Conservation (phyloP, 2,797 vertebrate genomes). For the Halcyon chelicuti region DNA sequence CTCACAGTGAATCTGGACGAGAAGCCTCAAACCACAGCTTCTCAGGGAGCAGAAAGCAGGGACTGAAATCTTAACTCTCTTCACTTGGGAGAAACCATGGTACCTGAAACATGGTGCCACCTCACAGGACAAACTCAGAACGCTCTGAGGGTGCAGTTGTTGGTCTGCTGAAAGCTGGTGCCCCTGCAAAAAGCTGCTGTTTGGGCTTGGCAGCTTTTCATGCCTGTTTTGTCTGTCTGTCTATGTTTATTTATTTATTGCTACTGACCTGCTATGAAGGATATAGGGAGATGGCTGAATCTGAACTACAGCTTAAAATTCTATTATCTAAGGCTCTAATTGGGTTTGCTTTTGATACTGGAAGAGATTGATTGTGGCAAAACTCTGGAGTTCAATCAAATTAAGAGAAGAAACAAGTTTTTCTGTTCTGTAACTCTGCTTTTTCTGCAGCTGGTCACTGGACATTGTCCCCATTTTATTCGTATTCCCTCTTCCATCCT, state of each 20-base stretch:
- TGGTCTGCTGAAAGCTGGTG: background rate
- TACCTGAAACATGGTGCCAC: background rate
- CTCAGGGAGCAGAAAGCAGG: background rate
- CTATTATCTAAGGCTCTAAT: constrained; percentile 1
- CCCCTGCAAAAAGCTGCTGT: background rate
- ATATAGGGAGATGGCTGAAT: background rate
- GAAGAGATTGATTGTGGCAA: background rate
- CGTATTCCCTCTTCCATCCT: background rate
- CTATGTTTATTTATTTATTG: background rate
- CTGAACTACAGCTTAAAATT: background rate
- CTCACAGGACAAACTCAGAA: background rate
- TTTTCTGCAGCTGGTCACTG: background rate
- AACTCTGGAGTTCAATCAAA: background rate
- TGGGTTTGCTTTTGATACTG: constrained; percentile 19
- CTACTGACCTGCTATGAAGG: background rate
- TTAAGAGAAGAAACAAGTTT: background rate
- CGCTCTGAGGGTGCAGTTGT: accelerated
- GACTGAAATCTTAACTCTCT: background rate
- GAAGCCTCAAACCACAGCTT: background rate
- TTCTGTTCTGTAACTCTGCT: background rate
- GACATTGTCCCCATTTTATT: background rate
- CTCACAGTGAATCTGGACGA: background rate
- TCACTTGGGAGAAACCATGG: background rate
- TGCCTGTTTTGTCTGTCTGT: background rate
- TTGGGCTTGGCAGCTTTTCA: background rate